These are phyloP conservation scores for Oncorhynchus masou DNA, from an alignment of 2,113 vertebrate species.

Conservation along the genomic window DNA sequence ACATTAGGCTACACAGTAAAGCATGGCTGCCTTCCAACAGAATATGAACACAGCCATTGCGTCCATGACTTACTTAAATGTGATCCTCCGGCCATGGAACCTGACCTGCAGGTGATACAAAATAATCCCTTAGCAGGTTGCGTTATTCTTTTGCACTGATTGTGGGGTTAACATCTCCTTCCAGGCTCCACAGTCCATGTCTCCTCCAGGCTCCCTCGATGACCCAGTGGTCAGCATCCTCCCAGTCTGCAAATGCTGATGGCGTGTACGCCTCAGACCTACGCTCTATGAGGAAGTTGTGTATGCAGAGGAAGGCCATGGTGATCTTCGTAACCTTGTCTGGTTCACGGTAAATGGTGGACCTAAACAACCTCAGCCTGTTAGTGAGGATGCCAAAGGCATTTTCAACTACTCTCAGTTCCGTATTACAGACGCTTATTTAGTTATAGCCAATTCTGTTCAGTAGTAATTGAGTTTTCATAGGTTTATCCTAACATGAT, in stretches of 20 bases:
- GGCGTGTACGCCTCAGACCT: constrained; percentile 22
- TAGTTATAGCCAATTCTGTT: background rate
- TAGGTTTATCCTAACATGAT: background rate
- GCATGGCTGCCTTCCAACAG: too few relatives aligned
- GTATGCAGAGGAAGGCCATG: constrained; percentile 24
- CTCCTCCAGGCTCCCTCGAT: background rate
- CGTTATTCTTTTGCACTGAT: background rate
- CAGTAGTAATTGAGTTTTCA: background rate
- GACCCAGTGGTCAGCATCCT: background rate
- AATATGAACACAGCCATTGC: too few relatives aligned
- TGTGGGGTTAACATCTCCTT: background rate
- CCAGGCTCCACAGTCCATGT: background rate
- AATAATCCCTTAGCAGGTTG: background rate
- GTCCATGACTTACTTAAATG: background rate
- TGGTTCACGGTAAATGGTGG: constrained; percentile 17
- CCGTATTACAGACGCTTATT: background rate
- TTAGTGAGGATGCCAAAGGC: constrained; percentile 31
- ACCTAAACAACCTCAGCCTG: constrained; percentile 19
- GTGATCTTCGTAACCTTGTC: constrained; percentile 27
- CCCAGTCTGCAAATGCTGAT: constrained; percentile 4
- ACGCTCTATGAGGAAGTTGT: constrained; percentile 23
- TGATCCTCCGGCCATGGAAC: background rate
- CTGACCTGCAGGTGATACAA: background rate
- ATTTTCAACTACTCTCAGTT: constrained; percentile 18
- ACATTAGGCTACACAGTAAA: too few relatives aligned